These are phyloP conservation scores for Vidua chalybeata DNA, from an alignment of 2,113 vertebrate species.

Conservation along the genomic window DNA sequence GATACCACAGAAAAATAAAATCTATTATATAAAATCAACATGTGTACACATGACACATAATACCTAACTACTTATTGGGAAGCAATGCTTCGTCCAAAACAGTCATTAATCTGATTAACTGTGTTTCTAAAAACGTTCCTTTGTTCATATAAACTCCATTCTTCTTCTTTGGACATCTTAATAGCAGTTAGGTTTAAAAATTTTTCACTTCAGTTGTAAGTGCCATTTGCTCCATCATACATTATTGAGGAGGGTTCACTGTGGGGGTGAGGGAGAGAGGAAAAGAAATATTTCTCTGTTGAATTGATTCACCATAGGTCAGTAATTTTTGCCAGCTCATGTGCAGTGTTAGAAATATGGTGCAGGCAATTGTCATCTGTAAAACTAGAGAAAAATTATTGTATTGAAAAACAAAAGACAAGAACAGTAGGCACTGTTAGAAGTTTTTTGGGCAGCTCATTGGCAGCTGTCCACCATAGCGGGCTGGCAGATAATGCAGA, in stretches of 20 bases:
- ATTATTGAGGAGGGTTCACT: not conserved
- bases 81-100: not conserved
- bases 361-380: not conserved
- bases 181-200: not conserved
- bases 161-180: not conserved
- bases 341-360: not conserved
- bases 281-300: not conserved
- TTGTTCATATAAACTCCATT: not conserved
- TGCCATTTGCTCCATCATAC: not conserved
- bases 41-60: not conserved
- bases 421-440: not conserved
- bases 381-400: not conserved
- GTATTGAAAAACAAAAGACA: not conserved
- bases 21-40: not conserved
- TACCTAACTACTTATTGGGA: not conserved
- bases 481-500: not conserved
- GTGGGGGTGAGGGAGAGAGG: not conserved
- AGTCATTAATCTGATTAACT: not conserved
- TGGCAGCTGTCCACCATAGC: not conserved
- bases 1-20: not conserved
- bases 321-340: not conserved
- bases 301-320: not conserved
- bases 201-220: not conserved
- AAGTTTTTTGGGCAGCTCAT: not conserved
- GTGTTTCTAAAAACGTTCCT: not conserved